phyloP scores from a whole-genome alignment of 92 coral and sea anemone genomes.

The Epizoanthus scotinus region DNA sequence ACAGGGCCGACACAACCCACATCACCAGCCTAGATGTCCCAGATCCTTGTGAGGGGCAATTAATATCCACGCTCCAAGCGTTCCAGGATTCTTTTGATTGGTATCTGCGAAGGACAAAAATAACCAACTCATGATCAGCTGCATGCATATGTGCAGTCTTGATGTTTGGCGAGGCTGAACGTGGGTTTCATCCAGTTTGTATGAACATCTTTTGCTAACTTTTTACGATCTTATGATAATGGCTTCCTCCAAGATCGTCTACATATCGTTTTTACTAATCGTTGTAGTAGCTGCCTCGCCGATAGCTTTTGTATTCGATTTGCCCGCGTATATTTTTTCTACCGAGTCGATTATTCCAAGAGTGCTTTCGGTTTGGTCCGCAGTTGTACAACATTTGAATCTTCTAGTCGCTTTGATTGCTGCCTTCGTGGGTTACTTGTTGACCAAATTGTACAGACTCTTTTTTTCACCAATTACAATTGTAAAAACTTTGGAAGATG shows the following conservation, averaged over 20 bases:
- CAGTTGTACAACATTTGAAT: slow-evolving; percentile 33
- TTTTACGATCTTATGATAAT: neutral
- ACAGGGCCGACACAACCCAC: too few species aligned
- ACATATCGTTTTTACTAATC: slow-evolving; percentile 36
- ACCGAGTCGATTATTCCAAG: slow-evolving; percentile 29
- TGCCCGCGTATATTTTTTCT: slow-evolving; percentile 27
- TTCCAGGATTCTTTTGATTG: too few species aligned
- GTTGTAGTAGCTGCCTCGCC: slow-evolving; percentile 61
- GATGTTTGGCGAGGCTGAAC: too few species aligned
- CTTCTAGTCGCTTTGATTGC: slow-evolving; percentile 33
- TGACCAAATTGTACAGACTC: slow-evolving; percentile 61
- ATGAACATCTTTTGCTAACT: too few species aligned
- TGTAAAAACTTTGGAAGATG: slow-evolving; percentile 65
- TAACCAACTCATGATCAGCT: too few species aligned
- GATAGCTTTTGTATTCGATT: slow-evolving; percentile 43
- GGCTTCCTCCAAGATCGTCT: slow-evolving; percentile 52
- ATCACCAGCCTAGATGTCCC: too few species aligned
- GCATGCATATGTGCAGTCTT: too few species aligned
- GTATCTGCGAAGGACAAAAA: too few species aligned
- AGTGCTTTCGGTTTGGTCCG: slow-evolving; percentile 21
- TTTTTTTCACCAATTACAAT: slow-evolving; percentile 70
- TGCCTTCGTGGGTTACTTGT: slow-evolving; percentile 28
- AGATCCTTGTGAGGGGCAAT: too few species aligned
- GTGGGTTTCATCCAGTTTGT: too few species aligned
- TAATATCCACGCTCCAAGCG: too few species aligned